Base-by-base conservation (phyloP, 2,797 vertebrate species). In the Staurois parvus region DNA sequence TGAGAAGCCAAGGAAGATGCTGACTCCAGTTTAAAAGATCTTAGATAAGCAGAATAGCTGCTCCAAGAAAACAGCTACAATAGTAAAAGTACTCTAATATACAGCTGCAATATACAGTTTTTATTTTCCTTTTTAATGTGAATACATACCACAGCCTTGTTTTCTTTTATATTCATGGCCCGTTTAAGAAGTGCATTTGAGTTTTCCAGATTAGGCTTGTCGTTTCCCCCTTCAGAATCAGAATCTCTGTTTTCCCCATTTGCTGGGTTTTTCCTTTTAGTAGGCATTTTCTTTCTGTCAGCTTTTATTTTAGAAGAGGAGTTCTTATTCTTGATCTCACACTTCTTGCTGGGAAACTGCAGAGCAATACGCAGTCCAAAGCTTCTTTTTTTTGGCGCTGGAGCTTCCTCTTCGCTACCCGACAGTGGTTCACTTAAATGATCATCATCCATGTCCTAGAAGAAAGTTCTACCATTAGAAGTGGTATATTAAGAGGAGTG, bases 131-230 rank as follows among this genome's bases (percentile, higher is more conserved):
- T 19, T 48, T 48, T 17, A 15, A 52, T 21, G 17, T 6, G 28
- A 21, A 13, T 37, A 76, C 92, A 90, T 92, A 99, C 98, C 97
- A 99, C 96, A 83, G 97, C 98, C 91, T 99, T 99, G 92, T 99
- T 99, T 93, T 99, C 98, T 90, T 96, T 94, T 88, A 99, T 99
- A 92, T 99, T 99, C 90, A 96, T 94, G 88, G 96, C 93, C 89
- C 98, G 93, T 88, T 96, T 98, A 81, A 90, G 94, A 45, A 99
- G 88, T 28, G 95, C 95, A 32, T 92, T 95, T 0, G 95, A 93
- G 76, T 28, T 88, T 87, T 93, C 93, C 52, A 95, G 91, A 68
- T 89, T 88, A 42, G 93, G 90, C 9, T 91, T 92, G 90, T 91
- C 56, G 24, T 94, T 80, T 0, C 94, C 94, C 13, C 92, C 91